Evolutionary conservation across 2,797 vertebrate genomes (phyloP).

Genomic region (Capromys pilorides): DNA sequence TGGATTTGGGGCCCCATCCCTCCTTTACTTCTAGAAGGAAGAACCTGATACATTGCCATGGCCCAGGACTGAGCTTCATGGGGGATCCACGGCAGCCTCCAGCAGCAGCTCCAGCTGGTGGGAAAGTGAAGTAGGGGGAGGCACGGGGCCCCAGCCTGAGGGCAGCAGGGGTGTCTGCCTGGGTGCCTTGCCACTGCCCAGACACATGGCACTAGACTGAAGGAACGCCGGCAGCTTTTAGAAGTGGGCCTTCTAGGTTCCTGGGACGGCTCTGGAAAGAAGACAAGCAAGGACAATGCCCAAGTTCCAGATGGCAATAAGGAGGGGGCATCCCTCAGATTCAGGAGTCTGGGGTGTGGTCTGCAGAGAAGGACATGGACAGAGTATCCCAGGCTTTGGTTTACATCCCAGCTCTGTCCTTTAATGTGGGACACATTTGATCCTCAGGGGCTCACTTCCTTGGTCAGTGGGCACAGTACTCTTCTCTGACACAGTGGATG

Average conservation of each 20-base stretch:
- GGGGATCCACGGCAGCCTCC: not conserved
- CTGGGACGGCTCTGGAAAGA: not conserved
- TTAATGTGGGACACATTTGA: not conserved
- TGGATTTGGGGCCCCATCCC: too few species aligned
- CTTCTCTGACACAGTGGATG: not conserved
- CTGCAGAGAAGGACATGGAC: not conserved
- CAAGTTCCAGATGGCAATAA: not conserved
- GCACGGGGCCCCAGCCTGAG: not conserved
- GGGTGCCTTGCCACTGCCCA: not conserved
- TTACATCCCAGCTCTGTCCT: not conserved
- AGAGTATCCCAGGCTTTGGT: not conserved
- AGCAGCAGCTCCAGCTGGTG: not conserved
- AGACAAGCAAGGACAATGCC: not conserved
- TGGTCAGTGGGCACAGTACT: not conserved
- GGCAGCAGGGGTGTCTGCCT: not conserved
- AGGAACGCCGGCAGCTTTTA: not conserved
- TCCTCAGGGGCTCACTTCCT: not conserved
- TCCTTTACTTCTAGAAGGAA: not conserved
- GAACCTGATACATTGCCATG: not conserved
- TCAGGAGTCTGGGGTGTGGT: not conserved
- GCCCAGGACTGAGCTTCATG: not conserved
- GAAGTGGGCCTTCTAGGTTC: not conserved
- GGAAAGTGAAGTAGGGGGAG: not conserved
- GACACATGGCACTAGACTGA: not conserved
- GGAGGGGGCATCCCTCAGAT: not conserved